Base-by-base conservation (phyloP, 1,140 invertebrate species). In the Manduca sexta region DNA sequence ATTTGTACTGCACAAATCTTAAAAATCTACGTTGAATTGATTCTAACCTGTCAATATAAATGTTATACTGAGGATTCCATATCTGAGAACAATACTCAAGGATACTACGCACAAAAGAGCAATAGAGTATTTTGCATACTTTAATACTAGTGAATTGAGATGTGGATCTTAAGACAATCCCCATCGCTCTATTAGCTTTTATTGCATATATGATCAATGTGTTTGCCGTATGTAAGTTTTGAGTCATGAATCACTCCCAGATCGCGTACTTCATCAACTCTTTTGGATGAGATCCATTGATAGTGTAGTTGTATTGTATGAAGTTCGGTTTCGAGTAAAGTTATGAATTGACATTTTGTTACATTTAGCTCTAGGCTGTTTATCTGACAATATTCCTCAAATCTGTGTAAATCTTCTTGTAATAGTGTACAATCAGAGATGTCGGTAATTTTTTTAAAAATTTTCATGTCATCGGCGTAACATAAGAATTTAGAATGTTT, bases 401-500 rank as follows among this genome's bases (percentile, higher is more conserved):
- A 54, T 26, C 21, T 26, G 8, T 5, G 4, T 5, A 26, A 8
- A 17, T 43, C 48, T 56, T 17, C 48, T 14, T 3, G 60, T 11
- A 42, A 56, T 52, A 14, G 21, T 30, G n/a, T 64, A 52, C 15
- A 64, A 31, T 10, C 57, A 14, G 15, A 8, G 1, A 34, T 0
- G 10, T 31, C 42, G 10, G 29, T 29, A 11, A 68, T 45, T 3
- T 26, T 4, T 50, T 45, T 64, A 8, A 41, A 61, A 15, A 62
- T 41, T 30, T 64, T 68, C 46, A 52, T 60, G 11, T 58, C 57
- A 29, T 64, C 60, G 13, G 60, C 60, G 14, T 64, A 64, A 2
- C 60, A 18, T n/a, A 64, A 38, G 14, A 55, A 14, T 26, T 26
- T 26, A 5, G 21, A 26, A 26, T 26, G 4, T 26, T 5, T 3